Percentiles rank a stretch among this genome's conserved stretches.
These are phyloP conservation scores for Collichthys lucidus DNA, from an alignment of 2,113 vertebrate genomes.

Conservation along the genomic window DNA sequence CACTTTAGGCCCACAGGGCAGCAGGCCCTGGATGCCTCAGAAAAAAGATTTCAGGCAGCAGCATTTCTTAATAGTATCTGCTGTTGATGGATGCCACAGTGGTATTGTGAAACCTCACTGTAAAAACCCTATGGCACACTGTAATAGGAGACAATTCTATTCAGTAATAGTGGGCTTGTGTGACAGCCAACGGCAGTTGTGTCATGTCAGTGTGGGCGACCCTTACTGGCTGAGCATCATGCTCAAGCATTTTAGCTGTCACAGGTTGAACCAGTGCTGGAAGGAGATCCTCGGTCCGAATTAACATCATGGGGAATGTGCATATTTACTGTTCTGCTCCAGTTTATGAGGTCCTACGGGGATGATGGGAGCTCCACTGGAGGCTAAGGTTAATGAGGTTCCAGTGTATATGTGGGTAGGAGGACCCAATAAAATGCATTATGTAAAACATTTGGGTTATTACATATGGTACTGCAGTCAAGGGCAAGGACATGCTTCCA, in stretches of 20 bases:
- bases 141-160: constrained; percentile 44
- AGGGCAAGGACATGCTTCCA: no score
- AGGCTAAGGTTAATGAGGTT: constrained; percentile 9
- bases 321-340: constrained; percentile 31
- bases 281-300: constrained; percentile 12
- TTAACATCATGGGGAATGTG: constrained; percentile 32
- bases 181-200: constrained; percentile 53
- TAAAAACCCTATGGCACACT: constrained; percentile 34
- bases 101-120: constrained; percentile 29
- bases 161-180: constrained; percentile 36
- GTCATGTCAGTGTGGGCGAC: constrained; percentile 48
- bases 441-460: not conserved
- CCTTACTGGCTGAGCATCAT: constrained; percentile 34
- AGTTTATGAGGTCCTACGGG: not conserved
- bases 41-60: constrained; percentile 18
- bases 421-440: not conserved
- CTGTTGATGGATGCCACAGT: constrained; percentile 34
- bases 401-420: not conserved
- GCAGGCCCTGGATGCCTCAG: not conserved
- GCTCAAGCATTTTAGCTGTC: constrained; percentile 45
- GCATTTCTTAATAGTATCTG: constrained; percentile 19
- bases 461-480: not conserved
- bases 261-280: constrained; percentile 32
- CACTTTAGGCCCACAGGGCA: constrained; percentile 1
- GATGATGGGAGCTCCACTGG: constrained; percentile 7